Conservation (phyloP, 2,888 invertebrate species). For the Belgica antarctica region DNA sequence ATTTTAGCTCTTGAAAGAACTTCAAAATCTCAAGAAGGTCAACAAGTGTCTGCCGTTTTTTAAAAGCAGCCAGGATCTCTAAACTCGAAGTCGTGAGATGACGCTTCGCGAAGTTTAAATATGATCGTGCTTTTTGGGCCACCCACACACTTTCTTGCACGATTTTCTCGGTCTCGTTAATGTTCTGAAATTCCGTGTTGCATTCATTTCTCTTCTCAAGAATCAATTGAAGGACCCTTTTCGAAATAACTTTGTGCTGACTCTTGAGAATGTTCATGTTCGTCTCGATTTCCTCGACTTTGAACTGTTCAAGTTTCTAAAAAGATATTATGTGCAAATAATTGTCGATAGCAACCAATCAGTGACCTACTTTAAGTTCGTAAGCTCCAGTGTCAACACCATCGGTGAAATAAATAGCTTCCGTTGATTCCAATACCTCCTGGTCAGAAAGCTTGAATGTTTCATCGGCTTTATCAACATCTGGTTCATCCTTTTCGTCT, state of each 20-base stretch:
- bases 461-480: constrained; percentile 41
- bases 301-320: constrained; percentile 52
- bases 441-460: constrained; percentile 52
- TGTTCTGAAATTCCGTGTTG: constrained; percentile 77
- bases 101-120: constrained; percentile 72
- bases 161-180: constrained; percentile 69
- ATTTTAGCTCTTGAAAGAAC: constrained; percentile 78
- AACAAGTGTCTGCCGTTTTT: constrained; percentile 79
- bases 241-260: constrained; percentile 73
- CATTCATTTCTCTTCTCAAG: constrained; percentile 87
- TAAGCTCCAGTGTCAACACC: constrained; percentile 51
- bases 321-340: constrained; percentile 30
- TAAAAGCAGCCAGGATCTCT: constrained; percentile 85
- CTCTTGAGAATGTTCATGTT: constrained; percentile 51
- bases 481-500: constrained; percentile 44
- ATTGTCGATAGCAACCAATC: too few relatives aligned
- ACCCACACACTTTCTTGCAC: constrained; percentile 67
- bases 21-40: constrained; percentile 75
- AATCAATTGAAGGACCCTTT: constrained; percentile 88
- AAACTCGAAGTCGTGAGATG: constrained; percentile 83
- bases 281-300: constrained; percentile 51
- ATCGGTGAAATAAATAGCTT: constrained; percentile 52
- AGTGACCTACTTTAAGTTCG: constrained; percentile 51
- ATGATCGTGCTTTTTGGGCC: constrained; percentile 69
- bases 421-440: constrained; percentile 54